A percentile compares a stretch with the other conserved stretches of the same genome.
phyloP scores from a whole-genome alignment of 1,140 invertebrate genomes.

The Mycetomoellerius zeteki region DNA sequence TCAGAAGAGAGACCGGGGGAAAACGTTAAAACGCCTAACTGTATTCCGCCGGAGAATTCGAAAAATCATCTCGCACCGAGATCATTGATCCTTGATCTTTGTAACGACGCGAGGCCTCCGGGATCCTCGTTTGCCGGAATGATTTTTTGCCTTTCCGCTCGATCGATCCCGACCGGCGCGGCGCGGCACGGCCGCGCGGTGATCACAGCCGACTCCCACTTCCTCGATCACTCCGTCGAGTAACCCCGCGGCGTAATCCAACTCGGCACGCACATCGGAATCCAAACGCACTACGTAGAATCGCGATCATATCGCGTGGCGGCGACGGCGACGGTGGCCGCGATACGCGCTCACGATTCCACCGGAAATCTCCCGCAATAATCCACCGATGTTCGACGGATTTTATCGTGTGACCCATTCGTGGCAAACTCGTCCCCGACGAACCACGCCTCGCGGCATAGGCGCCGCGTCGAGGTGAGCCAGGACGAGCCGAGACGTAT shows the following conservation, averaged over 20 bases:
- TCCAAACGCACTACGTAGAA: slow-evolving; percentile 42
- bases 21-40: slow-evolving; percentile 54
- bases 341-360: neutral
- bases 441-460: slow-evolving; percentile 42
- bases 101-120: slow-evolving; percentile 62
- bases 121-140: slow-evolving; percentile 64
- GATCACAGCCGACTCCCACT: slow-evolving; percentile 61
- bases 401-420: slow-evolving; percentile 41
- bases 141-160: slow-evolving; percentile 64
- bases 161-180: slow-evolving; percentile 53
- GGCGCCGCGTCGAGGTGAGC: neutral
- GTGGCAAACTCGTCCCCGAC: slow-evolving; percentile 19
- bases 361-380: slow-evolving; percentile 23
- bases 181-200: slow-evolving; percentile 27
- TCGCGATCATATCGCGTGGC: slow-evolving; percentile 23
- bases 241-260: slow-evolving; percentile 58
- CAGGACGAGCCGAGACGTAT: neutral
- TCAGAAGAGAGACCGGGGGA: slow-evolving; percentile 5
- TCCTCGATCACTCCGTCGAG: slow-evolving; percentile 57
- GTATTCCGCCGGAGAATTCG: slow-evolving; percentile 45
- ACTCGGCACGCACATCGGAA: slow-evolving; percentile 58
- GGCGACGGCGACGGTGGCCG: neutral
- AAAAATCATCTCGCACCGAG: slow-evolving; percentile 59
- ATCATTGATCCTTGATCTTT: slow-evolving; percentile 65
- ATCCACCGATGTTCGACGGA: neutral